Percentiles rank a stretch among this genome's conserved stretches.
Evolutionary conservation across 2,113 vertebrate genomes (phyloP).

Genomic region (Lontra canadensis): DNA sequence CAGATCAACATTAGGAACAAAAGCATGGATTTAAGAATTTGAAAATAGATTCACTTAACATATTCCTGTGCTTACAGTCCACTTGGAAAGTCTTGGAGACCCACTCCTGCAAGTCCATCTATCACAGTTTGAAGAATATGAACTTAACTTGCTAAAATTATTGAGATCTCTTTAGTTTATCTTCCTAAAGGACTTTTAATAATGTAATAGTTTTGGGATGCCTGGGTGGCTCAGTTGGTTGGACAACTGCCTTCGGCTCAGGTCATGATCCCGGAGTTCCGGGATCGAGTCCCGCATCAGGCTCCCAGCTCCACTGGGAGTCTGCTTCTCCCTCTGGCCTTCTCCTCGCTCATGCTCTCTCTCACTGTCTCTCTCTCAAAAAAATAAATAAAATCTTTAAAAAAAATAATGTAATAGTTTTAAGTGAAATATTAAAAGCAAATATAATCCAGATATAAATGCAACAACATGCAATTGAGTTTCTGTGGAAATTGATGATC

Average conservation of each 20-base stretch:
- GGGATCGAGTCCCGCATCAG: no score
- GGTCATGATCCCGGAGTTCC: no score
- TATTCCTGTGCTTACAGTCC: neutral
- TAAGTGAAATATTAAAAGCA: neutral
- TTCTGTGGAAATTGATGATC: neutral
- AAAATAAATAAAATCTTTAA: no score
- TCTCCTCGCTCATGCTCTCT: no score
- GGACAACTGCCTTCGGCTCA: no score
- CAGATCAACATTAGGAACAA: neutral
- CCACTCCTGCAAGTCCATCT: neutral
- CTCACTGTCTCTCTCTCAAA: no score
- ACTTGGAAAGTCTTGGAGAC: neutral
- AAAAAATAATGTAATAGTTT: neutral
- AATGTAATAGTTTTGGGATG: neutral
- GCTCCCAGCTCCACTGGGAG: no score
- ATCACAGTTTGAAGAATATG: neutral
- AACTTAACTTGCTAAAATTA: neutral
- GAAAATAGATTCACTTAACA: neutral
- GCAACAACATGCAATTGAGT: neutral
- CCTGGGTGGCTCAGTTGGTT: no score
- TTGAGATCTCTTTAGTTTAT: neutral
- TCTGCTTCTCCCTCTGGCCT: no score
- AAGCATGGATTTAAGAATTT: neutral
- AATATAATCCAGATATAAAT: neutral
- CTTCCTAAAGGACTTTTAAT: neutral